Evolutionary conservation across 1,140 invertebrate species (phyloP).

Genomic region (Oryctes rhinoceros): DNA sequence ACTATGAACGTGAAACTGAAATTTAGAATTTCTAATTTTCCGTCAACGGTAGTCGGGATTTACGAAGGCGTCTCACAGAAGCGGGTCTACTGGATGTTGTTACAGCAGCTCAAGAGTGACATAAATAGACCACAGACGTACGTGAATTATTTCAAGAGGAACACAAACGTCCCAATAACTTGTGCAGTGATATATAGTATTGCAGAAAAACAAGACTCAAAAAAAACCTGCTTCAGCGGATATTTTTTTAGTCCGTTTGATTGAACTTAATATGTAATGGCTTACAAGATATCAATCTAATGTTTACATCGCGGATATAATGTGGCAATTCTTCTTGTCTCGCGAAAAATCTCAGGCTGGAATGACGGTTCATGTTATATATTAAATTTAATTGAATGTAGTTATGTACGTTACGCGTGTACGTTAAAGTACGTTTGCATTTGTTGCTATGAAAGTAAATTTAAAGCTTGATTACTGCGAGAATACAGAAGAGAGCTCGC

Average conservation of each 20-base stretch:
- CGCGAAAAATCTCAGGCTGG: neutral
- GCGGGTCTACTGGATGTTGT: conserved; percentile 20
- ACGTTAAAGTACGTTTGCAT: neutral
- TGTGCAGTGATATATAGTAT: neutral
- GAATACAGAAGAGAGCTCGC: too few relatives aligned
- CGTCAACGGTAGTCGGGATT: conserved; percentile 10
- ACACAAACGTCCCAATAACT: conserved; percentile 30
- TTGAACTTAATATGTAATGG: conserved; percentile 13
- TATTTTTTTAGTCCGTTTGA: conserved; percentile 4
- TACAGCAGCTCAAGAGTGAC: conserved; percentile 23
- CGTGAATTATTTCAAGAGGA: conserved; percentile 27
- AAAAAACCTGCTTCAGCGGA: neutral
- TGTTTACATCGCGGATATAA: conserved; percentile 3
- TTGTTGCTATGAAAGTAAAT: neutral
- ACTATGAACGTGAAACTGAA: neutral
- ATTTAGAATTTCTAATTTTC: conserved; percentile 29
- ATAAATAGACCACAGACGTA: conserved; percentile 5
- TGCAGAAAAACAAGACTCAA: neutral
- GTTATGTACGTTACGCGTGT: neutral
- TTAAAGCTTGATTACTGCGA: too few relatives aligned
- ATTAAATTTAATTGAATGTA: conserved; percentile 12
- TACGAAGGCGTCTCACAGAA: conserved; percentile 6
- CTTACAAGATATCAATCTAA: neutral
- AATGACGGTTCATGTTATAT: neutral
- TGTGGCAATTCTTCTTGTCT: neutral